A percentile compares a stretch with the other conserved stretches of the same genome.
Evolutionary conservation across 2,113 vertebrate genomes (phyloP).

Genomic region (Caloenas nicobarica): DNA sequence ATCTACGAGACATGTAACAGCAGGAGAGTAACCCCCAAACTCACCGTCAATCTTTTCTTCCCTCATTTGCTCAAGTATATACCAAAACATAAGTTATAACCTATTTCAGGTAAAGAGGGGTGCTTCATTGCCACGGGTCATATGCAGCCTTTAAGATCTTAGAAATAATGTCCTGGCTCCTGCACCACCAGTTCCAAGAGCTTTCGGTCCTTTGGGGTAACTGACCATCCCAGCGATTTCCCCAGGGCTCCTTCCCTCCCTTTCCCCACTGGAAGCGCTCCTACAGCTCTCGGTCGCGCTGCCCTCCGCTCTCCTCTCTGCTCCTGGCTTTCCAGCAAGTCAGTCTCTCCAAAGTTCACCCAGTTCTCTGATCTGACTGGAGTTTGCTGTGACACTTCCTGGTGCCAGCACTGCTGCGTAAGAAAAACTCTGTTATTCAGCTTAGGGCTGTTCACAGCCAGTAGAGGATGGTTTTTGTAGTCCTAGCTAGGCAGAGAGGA

Average conservation of each 20-base stretch:
- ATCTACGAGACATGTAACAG: background rate
- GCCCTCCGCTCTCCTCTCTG: background rate
- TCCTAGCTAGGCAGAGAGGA: background rate
- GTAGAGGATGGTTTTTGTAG: background rate
- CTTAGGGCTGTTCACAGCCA: background rate
- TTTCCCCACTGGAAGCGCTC: background rate
- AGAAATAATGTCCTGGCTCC: background rate
- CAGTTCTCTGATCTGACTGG: background rate
- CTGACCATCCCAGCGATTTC: background rate
- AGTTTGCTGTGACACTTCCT: background rate
- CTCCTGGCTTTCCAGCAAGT: background rate
- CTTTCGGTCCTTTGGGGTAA: background rate
- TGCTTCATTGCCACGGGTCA: background rate
- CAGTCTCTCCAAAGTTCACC: background rate
- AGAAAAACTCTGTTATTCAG: background rate
- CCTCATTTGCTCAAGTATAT: background rate
- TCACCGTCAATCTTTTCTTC: background rate
- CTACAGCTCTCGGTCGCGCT: fast-evolving
- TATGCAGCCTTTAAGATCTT: background rate
- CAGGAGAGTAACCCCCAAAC: background rate
- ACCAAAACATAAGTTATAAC: background rate
- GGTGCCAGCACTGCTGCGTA: background rate
- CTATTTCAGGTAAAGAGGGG: background rate
- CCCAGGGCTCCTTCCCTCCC: background rate
- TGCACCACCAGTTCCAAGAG: background rate